phyloP scores from a whole-genome alignment of 2,888 invertebrate species.

The Troglohyphantes excavatus region DNA sequence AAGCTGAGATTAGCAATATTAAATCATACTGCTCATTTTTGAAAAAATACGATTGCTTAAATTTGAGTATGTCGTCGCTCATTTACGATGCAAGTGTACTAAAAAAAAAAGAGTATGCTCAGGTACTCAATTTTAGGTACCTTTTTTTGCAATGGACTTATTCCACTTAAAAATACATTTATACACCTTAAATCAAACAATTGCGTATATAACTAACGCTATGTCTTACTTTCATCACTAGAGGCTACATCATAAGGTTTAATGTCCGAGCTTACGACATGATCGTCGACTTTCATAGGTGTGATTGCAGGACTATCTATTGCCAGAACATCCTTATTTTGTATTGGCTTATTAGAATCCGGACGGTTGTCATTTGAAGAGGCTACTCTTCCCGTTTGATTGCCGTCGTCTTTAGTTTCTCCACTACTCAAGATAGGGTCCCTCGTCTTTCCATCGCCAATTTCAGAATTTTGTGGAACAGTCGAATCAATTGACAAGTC shows the following conservation, averaged over 20 bases:
- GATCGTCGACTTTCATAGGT: neutral
- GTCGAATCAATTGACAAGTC: neutral
- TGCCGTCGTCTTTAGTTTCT: neutral
- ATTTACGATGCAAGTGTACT: too few relatives aligned
- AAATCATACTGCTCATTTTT: too few relatives aligned
- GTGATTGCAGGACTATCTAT: neutral
- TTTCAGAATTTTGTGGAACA: neutral
- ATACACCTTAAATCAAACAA: too few relatives aligned
- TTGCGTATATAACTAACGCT: too few relatives aligned
- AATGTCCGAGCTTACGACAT: neutral
- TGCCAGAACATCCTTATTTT: neutral
- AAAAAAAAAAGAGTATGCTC: too few relatives aligned
- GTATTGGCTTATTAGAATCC: conserved; percentile 5
- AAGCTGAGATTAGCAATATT: too few relatives aligned
- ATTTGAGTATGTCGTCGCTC: too few relatives aligned
- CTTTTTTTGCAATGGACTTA: too few relatives aligned
- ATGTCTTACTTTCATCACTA: neutral
- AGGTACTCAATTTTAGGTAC: too few relatives aligned
- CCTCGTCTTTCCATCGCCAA: neutral
- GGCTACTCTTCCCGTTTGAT: conserved; percentile 35
- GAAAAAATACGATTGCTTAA: too few relatives aligned
- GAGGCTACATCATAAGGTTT: neutral
- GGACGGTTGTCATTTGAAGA: neutral
- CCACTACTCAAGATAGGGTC: neutral
- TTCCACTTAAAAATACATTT: too few relatives aligned